A percentile compares a stretch with the other conserved stretches of the same genome.
Conservation (phyloP, 2,113 vertebrate genomes). For the Struthidea cinerea region DNA sequence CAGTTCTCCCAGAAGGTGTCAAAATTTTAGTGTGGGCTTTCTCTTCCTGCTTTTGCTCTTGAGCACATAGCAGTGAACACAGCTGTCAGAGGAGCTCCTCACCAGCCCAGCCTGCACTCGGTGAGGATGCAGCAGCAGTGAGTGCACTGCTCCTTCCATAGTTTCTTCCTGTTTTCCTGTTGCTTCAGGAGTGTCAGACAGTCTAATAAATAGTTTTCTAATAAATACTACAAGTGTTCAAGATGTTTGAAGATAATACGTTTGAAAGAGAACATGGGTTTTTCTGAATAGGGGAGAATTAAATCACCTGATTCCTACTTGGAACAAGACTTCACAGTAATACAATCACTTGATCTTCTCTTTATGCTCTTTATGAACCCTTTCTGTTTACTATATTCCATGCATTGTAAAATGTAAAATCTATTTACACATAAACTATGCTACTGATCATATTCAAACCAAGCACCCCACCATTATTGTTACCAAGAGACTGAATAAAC, state of each 20-base stretch:
- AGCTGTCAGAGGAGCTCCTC: neutral
- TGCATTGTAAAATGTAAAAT: neutral
- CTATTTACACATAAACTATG: neutral
- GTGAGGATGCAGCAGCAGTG: neutral
- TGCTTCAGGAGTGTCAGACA: neutral
- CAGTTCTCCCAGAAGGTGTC: neutral
- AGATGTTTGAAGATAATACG: neutral
- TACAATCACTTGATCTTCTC: neutral
- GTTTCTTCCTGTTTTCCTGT: neutral
- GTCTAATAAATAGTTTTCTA: neutral
- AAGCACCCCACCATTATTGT: neutral
- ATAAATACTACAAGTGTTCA: neutral
- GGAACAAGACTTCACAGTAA: neutral
- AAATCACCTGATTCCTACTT: neutral
- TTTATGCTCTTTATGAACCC: neutral
- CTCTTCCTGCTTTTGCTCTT: neutral
- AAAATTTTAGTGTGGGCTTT: neutral
- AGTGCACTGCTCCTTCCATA: neutral
- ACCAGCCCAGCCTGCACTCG: fast-evolving
- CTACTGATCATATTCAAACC: neutral
- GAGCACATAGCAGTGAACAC: neutral
- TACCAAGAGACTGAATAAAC: neutral
- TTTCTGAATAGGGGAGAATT: neutral
- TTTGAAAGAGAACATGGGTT: neutral
- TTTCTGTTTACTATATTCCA: neutral